Conservation (phyloP, 2,797 vertebrate species). For the Megalops cyprinoides region DNA sequence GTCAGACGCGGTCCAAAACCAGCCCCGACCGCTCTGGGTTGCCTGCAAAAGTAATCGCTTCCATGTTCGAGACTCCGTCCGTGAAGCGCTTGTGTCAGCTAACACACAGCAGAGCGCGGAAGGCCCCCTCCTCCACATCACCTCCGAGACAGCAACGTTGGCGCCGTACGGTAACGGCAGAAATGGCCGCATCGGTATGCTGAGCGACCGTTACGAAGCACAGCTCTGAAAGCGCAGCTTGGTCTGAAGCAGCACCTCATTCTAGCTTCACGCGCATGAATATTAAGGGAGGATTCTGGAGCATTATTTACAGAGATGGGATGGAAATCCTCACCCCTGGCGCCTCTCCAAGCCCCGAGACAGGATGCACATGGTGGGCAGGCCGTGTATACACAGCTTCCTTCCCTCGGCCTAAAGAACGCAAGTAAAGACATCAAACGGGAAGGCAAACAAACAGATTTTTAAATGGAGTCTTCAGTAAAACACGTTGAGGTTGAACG, state of each 20-base stretch:
- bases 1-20: too few relatives aligned
- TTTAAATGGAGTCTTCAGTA: neutral
- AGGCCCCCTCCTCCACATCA: neutral
- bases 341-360: slow-evolving; percentile 36
- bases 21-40: too few relatives aligned
- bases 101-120: neutral
- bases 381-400: slow-evolving; percentile 39
- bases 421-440: slow-evolving; percentile 10
- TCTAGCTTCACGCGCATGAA: neutral
- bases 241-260: neutral
- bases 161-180: too few relatives aligned
- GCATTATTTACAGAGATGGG: slow-evolving; percentile 7
- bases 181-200: too few relatives aligned
- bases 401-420: slow-evolving; percentile 35
- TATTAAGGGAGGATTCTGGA: neutral
- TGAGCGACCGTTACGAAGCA: too few relatives aligned
- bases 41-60: neutral
- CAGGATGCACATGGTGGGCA: slow-evolving; percentile 52
- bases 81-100: neutral
- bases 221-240: neutral
- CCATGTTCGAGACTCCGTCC: neutral
- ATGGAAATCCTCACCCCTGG: slow-evolving; percentile 36
- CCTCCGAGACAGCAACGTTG: too few relatives aligned
- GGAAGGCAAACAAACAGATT: slow-evolving; percentile 5
- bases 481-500: neutral